Evolutionary conservation across 2,113 vertebrate genomes (phyloP).

Genomic region (Phasianus colchicus): DNA sequence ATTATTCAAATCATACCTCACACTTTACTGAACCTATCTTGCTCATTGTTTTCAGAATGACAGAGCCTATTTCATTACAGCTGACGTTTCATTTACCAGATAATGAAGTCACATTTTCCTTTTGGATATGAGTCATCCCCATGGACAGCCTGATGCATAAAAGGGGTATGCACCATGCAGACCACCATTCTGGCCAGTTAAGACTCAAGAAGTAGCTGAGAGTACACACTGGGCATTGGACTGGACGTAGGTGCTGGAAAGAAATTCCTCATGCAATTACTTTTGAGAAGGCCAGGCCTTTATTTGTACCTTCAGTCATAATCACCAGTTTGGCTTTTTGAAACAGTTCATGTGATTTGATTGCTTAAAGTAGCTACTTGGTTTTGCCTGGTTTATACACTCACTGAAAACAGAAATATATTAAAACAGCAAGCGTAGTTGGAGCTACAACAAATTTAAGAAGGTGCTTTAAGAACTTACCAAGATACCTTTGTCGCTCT

Average conservation of each 20-base stretch:
- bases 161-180: accelerated
- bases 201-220: not conserved
- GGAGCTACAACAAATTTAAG: conserved; percentile 32
- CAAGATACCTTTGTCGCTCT: conserved; percentile 55
- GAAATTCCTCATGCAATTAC: not conserved
- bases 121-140: not conserved
- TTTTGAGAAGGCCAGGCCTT: not conserved
- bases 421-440: conserved; percentile 19
- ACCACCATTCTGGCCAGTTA: not conserved
- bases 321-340: not conserved
- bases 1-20: not conserved
- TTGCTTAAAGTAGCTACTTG: conserved; percentile 34
- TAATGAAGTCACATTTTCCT: not conserved
- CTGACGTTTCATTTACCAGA: not conserved
- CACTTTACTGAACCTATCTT: not conserved
- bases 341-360: not conserved
- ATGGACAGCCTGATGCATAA: accelerated
- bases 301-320: not conserved
- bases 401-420: conserved; percentile 34
- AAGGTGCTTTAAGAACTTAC: conserved; percentile 65
- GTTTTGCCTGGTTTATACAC: not conserved
- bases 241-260: not conserved
- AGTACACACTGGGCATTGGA: not conserved
- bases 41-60: not conserved
- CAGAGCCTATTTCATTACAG: not conserved